Evolutionary conservation across 2,797 vertebrate genomes (phyloP), one percentile per base, ranked within the genome.

Genomic region (Labeo calbasu): DNA sequence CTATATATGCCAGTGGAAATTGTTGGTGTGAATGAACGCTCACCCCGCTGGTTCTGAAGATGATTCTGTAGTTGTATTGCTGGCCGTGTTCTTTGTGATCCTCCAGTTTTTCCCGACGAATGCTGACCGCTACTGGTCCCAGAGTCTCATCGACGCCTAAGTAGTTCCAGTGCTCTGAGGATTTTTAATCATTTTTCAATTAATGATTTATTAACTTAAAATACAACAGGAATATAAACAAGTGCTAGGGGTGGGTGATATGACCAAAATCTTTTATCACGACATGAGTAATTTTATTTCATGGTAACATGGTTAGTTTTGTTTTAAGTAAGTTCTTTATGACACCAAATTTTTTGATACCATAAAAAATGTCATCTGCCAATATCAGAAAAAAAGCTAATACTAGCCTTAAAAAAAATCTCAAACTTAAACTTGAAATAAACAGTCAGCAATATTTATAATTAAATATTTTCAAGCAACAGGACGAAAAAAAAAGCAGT

Each of bases 1-100:
- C 73, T 76, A 43, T 76, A 50, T 19, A 32, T 32, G 55, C 28
- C 50, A 88, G 28, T 23, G 15, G 61, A 68, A 28, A 46, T 21
- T n/a, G n/a, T 25, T 4, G 21, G 21, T 43, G 6, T n/a, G 59
- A 78, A 50, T 84, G 75, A 71, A 23, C 9, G 17, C 93, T 94
- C 94, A 99, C 98, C 97, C 99, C 98, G 36, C 98, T 99, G 50
- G 97, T 98, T 92, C 98, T 94, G 93, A 99, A 98, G 94, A 99
- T 98, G 91, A 99, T 96, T 82, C 98, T 91, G 92, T 97, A 99
- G 93, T 97, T 99, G 90, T 98, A 99, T 10, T 99, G 97, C 84
- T 97, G 96, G 68, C 97, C 97, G 0, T 98, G 97, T 78, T 99
- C 98, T 89, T 99, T 99, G 84, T 97, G 96, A 89, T 99, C 98